Conservation (phyloP, 2,797 vertebrate species). For the Malurus splendens region DNA sequence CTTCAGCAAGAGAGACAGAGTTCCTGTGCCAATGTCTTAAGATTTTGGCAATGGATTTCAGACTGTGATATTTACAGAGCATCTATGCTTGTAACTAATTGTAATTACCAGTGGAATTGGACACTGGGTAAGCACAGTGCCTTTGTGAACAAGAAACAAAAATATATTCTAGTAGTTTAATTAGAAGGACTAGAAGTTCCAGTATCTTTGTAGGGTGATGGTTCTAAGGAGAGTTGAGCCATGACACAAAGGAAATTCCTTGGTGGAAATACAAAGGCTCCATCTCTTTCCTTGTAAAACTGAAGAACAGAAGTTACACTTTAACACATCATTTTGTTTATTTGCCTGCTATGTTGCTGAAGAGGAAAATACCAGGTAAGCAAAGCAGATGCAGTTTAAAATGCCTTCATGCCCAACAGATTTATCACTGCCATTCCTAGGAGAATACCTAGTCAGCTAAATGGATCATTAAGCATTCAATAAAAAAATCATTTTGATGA, state of each 20-base stretch:
- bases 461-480: not conserved
- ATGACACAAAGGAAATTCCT: not conserved
- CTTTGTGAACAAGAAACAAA: not conserved
- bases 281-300: not conserved
- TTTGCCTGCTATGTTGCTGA: not conserved
- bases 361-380: not conserved
- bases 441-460: not conserved
- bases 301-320: not conserved
- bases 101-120: not conserved
- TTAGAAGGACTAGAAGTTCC: not conserved
- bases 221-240: not conserved
- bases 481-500: not conserved
- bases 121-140: not conserved
- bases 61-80: not conserved
- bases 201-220: not conserved
- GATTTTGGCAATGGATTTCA: not conserved
- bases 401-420: not conserved
- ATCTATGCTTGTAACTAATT: not conserved
- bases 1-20: not conserved
- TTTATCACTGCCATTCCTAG: not conserved
- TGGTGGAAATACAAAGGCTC: not conserved
- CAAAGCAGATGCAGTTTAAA: not conserved
- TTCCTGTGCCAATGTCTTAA: not conserved
- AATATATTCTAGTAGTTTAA: not conserved
- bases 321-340: not conserved